phyloP scores from a whole-genome alignment of 2,888 invertebrate species.

The Synergus umbraculus region DNA sequence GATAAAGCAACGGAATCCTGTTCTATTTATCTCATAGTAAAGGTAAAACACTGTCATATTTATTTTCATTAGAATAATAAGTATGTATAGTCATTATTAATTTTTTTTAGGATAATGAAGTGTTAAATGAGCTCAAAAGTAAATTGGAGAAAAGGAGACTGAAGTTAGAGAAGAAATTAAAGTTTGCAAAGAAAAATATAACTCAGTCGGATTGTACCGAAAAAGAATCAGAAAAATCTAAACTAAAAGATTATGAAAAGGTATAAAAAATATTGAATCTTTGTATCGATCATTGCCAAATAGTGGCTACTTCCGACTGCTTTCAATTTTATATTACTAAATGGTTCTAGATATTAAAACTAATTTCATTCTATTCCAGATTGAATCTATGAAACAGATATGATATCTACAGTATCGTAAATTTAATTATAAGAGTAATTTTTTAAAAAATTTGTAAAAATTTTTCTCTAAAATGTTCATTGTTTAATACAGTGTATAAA shows the following conservation, averaged over 20 bases:
- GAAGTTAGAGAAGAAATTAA: slow-evolving; percentile 7
- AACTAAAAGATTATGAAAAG: slow-evolving; percentile 47
- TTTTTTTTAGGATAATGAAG: slow-evolving; percentile 48
- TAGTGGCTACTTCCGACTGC: no score
- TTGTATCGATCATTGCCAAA: no score
- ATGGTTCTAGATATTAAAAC: slow-evolving; percentile 15
- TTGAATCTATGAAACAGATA: slow-evolving; percentile 53
- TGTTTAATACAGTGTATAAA: slow-evolving; percentile 41
- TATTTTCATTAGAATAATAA: slow-evolving; percentile 11
- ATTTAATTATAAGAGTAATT: neutral
- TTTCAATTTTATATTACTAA: no score
- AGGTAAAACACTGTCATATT: slow-evolving; percentile 53
- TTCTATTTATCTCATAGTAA: slow-evolving; percentile 59
- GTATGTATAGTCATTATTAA: neutral
- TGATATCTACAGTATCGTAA: slow-evolving; percentile 46
- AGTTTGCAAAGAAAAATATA: neutral
- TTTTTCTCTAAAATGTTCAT: slow-evolving; percentile 9
- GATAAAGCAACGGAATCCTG: slow-evolving; percentile 58
- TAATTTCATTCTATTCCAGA: slow-evolving; percentile 52
- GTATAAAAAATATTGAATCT: slow-evolving; percentile 44
- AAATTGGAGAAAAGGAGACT: slow-evolving; percentile 44
- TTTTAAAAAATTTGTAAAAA: neutral
- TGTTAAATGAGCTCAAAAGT: slow-evolving; percentile 53
- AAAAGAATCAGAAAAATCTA: slow-evolving; percentile 50
- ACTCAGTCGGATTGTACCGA: slow-evolving; percentile 35